Evolutionary conservation across 1,140 invertebrate species (phyloP).

Genomic region (Drosophila leontia): DNA sequence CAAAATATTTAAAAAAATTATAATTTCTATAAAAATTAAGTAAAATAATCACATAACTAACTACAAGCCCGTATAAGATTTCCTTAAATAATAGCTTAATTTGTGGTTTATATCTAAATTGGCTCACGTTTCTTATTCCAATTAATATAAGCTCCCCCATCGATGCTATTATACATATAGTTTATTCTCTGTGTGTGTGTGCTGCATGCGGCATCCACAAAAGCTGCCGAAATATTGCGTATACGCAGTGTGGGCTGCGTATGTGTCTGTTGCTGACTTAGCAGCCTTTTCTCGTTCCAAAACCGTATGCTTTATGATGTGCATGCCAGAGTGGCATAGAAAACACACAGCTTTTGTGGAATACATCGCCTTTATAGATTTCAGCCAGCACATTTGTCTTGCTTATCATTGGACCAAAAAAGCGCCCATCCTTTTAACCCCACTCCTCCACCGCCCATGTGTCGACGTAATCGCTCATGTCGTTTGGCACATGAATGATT

Average conservation of each 20-base stretch:
- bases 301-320: slow-evolving; percentile 74
- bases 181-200: slow-evolving; percentile 27
- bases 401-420: slow-evolving; percentile 58
- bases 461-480: slow-evolving; percentile 77
- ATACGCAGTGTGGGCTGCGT: slow-evolving; percentile 49
- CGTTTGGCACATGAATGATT: slow-evolving; percentile 79
- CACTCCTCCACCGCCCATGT: slow-evolving; percentile 27
- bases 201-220: slow-evolving; percentile 42
- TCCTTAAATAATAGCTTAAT: background rate
- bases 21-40: background rate
- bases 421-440: background rate
- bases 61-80: background rate
- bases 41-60: background rate
- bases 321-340: slow-evolving; percentile 44
- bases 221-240: slow-evolving; percentile 67
- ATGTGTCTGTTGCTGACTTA: slow-evolving; percentile 56
- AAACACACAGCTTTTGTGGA: slow-evolving; percentile 40
- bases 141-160: background rate
- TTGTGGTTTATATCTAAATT: background rate
- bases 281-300: slow-evolving; percentile 62
- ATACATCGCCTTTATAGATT: slow-evolving; percentile 71
- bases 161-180: background rate
- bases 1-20: background rate
- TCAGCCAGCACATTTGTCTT: slow-evolving; percentile 76
- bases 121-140: background rate